Evolutionary conservation across 2,888 invertebrate genomes (phyloP).

Genomic region (Allolobophora icterica): DNA sequence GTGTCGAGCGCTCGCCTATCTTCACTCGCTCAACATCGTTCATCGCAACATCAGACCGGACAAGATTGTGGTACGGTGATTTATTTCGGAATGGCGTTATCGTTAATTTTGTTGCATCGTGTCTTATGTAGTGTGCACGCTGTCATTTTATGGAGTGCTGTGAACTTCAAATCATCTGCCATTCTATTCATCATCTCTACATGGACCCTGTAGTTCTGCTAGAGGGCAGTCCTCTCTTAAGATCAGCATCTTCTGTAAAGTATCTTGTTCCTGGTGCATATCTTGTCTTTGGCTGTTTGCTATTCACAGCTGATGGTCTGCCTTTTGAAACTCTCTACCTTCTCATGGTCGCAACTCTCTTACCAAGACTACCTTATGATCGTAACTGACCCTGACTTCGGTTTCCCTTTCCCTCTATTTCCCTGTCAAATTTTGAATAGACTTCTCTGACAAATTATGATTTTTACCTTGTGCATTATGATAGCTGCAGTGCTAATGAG

Average conservation of each 20-base stretch:
- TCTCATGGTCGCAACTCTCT: neutral
- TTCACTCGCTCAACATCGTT: neutral
- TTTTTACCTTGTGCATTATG: neutral
- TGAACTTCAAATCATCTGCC: neutral
- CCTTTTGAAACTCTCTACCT: neutral
- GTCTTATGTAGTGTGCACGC: neutral
- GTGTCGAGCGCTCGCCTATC: neutral
- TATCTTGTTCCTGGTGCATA: neutral
- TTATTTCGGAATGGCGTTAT: neutral
- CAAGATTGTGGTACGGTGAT: constrained; percentile 13
- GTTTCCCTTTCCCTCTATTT: too few relatives aligned
- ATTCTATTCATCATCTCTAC: neutral
- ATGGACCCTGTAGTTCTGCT: neutral
- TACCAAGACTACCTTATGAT: neutral
- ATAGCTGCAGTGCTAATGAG: too few relatives aligned
- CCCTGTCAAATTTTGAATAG: neutral
- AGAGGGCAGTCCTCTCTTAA: too few relatives aligned
- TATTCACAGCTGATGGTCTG: too few relatives aligned
- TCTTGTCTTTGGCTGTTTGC: neutral
- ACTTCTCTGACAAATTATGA: neutral
- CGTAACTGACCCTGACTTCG: neutral
- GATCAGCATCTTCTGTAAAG: neutral
- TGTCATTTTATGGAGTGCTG: neutral
- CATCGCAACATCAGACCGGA: constrained; percentile 22
- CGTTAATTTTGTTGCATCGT: neutral